Conservation (phyloP, 2,888 invertebrate species). For the Cremastinae sp. region DNA sequence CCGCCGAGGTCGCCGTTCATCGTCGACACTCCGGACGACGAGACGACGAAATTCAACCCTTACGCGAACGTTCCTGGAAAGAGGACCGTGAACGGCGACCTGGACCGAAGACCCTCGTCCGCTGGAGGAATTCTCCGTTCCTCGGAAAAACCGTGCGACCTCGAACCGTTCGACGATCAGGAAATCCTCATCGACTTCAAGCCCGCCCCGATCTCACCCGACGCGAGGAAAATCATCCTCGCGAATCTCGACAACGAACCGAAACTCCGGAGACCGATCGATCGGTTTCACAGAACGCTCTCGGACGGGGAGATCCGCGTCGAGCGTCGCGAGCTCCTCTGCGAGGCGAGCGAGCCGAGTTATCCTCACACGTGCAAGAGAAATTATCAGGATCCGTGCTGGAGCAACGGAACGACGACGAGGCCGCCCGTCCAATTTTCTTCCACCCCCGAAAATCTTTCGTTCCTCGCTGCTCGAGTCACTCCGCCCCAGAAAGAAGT, state of each 20-base stretch:
- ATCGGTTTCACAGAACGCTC: constrained; percentile 86
- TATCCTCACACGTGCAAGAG: constrained; percentile 78
- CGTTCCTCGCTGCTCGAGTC: constrained; percentile 70
- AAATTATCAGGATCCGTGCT: constrained; percentile 77
- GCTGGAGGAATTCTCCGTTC: constrained; percentile 14
- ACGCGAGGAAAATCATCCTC: constrained; percentile 79
- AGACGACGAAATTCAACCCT: constrained; percentile 57
- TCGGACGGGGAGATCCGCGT: constrained; percentile 90
- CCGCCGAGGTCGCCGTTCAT: constrained; percentile 89
- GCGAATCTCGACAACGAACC: constrained; percentile 75
- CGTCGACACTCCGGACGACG: constrained; percentile 82
- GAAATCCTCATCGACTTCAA: constrained; percentile 95
- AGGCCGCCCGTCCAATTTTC: constrained; percentile 77
- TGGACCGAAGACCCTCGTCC: constrained; percentile 40
- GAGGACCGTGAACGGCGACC: constrained; percentile 71
- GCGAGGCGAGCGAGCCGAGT: constrained; percentile 79
- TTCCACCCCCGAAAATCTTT: constrained; percentile 78
- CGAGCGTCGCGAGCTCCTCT: constrained; percentile 79
- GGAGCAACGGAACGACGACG: constrained; percentile 66
- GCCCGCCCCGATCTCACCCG: constrained; percentile 86
- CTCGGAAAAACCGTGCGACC: constrained; percentile 26
- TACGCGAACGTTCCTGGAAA: constrained; percentile 55
- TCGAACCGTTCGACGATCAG: constrained; percentile 82
- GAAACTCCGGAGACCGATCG: constrained; percentile 79
- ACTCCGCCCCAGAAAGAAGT: constrained; percentile 72